These are phyloP conservation scores for Sialia sialis DNA, from an alignment of 2,113 vertebrate genomes.

Conservation along the genomic window DNA sequence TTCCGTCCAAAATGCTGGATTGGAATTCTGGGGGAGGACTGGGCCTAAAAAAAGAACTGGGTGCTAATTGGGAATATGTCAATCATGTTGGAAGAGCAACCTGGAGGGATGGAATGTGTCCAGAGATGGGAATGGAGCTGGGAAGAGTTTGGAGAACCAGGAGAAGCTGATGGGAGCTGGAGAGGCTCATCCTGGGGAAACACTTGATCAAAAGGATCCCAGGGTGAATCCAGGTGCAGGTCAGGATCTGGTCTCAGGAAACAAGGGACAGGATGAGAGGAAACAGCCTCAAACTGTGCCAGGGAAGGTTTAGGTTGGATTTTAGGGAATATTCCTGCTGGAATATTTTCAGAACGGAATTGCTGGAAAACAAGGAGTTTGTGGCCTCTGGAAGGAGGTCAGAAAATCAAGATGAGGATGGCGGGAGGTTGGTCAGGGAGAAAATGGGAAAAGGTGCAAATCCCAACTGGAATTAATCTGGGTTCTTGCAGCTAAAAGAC, in stretches of 20 bases:
- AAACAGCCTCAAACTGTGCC: not conserved
- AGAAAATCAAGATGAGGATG: too few relatives aligned
- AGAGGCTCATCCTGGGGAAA: not conserved
- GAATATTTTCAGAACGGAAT: not conserved
- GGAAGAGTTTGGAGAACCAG: not conserved
- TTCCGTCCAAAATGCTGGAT: not conserved
- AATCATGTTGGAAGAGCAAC: not conserved
- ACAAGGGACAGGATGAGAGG: not conserved
- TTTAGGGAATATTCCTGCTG: not conserved
- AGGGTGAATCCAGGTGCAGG: not conserved
- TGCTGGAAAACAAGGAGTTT: not conserved
- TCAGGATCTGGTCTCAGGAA: not conserved
- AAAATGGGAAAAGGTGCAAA: not conserved
- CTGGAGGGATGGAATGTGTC: not conserved
- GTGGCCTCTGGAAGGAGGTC: not conserved
- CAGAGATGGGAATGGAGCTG: not conserved
- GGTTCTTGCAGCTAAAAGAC: not conserved
- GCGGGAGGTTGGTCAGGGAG: rapidly evolving
- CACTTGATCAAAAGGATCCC: not conserved
- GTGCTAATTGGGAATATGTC: not conserved
- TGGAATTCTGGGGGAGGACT: not conserved
- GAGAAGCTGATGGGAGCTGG: not conserved
- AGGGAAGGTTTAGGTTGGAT: not conserved
- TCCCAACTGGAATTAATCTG: not conserved
- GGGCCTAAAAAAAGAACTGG: not conserved